Evolutionary conservation across 2,888 invertebrate species (phyloP), one percentile per base, ranked within the genome.

Genomic region (Stomorhina lunata): DNA sequence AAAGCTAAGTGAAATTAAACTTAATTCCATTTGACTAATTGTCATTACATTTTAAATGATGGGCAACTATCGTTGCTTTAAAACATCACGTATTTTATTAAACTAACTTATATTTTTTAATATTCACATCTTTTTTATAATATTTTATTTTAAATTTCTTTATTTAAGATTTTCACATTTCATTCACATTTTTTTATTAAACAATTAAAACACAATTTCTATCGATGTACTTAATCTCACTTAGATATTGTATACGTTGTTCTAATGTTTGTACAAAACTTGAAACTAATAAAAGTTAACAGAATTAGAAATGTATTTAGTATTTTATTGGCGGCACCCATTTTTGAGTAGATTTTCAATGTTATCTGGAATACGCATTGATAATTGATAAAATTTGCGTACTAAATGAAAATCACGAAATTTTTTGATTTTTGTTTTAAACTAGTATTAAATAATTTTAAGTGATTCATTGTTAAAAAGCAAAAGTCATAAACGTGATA

Each of bases 181-280:
- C n/a, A n/a, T n/a, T n/a, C n/a, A n/a, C n/a, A n/a, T n/a, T n/a
- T n/a, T n/a, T n/a, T n/a, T n/a, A n/a, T n/a, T n/a, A n/a, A n/a
- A n/a, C n/a, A n/a, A n/a, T n/a, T 43, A 43, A n/a, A 20, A 43
- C 27, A 29, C 3, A n/a, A 17, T 17, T 59, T 48, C 25, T n/a
- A 27, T 40, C 50, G n/a, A 25, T 61, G 61, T 61, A 72, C 50
- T 61, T 72, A 50, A 48, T 61, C 40, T 45, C 15, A 43, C 20
- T 71, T 17, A 59, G 29, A 27, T 55, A 69, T 69, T 69, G 50
- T 69, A 69, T 20, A 55, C 34, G 20, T 48, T 48, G 32, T 37
- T 45, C n/a, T 29, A 50, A 37, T 63, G 37, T 63, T 59, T 48
- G 25, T 59, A 50, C 50, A 50, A 72, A 50, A 72, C 2, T 12